Evolutionary conservation across 1,140 invertebrate species (phyloP).

Genomic region (Heliconius hewitsoni): DNA sequence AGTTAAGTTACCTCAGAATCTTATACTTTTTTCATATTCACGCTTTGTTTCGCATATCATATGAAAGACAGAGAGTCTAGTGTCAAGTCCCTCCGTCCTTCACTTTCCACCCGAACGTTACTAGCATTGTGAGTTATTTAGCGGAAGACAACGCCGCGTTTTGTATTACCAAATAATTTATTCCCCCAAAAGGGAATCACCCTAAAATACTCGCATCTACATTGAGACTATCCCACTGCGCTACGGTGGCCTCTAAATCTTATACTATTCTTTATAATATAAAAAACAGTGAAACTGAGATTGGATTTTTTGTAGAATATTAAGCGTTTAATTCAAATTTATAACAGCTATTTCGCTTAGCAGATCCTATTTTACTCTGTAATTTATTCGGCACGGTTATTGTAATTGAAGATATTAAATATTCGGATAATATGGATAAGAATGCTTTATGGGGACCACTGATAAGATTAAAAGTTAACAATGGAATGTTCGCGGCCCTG

Average conservation of each 20-base stretch:
- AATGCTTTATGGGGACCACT: constrained; percentile 29
- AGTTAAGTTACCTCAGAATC: neutral
- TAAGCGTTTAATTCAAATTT: constrained; percentile 48
- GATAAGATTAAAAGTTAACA: constrained; percentile 9
- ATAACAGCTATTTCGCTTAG: constrained; percentile 48
- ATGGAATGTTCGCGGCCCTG: neutral
- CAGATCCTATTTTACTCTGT: constrained; percentile 48
- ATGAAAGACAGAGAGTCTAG: no score
- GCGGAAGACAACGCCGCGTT: no score
- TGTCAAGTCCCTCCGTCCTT: no score
- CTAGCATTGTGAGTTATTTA: no score
- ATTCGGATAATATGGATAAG: constrained; percentile 35
- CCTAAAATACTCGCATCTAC: no score
- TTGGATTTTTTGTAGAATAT: constrained; percentile 38
- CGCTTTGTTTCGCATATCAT: neutral
- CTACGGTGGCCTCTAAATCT: neutral
- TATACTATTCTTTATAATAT: neutral
- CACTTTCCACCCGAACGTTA: no score
- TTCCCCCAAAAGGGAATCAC: no score
- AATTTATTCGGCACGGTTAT: constrained; percentile 47
- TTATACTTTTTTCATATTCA: neutral
- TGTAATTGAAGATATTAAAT: constrained; percentile 56
- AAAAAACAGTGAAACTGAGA: constrained; percentile 12
- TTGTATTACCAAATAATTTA: no score
- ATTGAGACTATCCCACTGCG: no score